These are phyloP conservation scores for Orius laevigatus DNA, from an alignment of 1,140 invertebrate genomes.

Conservation along the genomic window DNA sequence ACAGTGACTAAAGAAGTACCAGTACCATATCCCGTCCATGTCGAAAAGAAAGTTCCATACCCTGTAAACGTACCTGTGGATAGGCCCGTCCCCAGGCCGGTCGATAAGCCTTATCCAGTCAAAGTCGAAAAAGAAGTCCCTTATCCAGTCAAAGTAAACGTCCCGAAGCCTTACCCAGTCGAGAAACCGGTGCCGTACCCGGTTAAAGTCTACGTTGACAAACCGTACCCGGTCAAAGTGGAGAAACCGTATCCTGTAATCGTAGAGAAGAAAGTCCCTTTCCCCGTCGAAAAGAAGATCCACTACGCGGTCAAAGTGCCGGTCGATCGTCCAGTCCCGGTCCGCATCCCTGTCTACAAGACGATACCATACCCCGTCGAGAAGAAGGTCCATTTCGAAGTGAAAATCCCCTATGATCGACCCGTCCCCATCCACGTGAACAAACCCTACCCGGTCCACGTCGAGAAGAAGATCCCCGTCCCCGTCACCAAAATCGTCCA, in stretches of 20 bases:
- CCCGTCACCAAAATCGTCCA: conserved; percentile 9
- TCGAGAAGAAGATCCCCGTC: conserved; percentile 8
- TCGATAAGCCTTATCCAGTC: conserved; percentile 7
- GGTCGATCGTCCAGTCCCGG: conserved; percentile 16
- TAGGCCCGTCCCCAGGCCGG: not conserved
- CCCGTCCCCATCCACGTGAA: conserved; percentile 11
- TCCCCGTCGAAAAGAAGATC: conserved; percentile 16
- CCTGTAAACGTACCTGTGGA: conserved; percentile 2
- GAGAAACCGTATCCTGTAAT: conserved; percentile 26
- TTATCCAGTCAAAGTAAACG: conserved; percentile 7
- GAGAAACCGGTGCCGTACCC: conserved; percentile 4
- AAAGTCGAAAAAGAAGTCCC: conserved; percentile 7
- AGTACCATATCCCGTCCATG: conserved; percentile 2
- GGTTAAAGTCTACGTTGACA: conserved; percentile 30
- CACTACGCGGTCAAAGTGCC: conserved; percentile 18
- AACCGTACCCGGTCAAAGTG: conserved; percentile 51
- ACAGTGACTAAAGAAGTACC: conserved; percentile 6
- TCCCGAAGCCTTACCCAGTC: conserved; percentile 6
- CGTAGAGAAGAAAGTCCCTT: conserved; percentile 13
- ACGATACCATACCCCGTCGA: conserved; percentile 2
- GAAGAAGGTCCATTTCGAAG: conserved; percentile 2
- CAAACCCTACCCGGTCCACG: conserved; percentile 8
- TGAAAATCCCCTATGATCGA: conserved; percentile 6
- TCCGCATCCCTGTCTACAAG: conserved; percentile 2
- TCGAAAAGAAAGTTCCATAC: conserved; percentile 6